phyloP scores from a whole-genome alignment of 1,140 invertebrate species.

The Lucilia sericata region DNA sequence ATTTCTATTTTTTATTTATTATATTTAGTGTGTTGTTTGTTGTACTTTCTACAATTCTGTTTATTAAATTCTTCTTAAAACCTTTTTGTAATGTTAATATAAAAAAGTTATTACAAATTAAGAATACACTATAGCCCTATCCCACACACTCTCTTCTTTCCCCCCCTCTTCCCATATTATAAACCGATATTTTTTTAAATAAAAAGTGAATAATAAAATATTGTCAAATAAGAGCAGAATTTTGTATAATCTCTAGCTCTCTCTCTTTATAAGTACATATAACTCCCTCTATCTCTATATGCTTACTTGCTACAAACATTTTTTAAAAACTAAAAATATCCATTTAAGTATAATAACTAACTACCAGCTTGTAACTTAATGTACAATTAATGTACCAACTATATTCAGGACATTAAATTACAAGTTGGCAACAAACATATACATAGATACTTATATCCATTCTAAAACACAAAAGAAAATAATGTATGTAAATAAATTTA shows the following conservation, averaged over 20 bases:
- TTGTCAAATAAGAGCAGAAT: neutral
- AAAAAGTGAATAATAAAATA: neutral
- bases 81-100: neutral
- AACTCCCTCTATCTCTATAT: neutral
- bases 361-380: neutral
- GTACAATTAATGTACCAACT: neutral
- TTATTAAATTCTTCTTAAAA: neutral
- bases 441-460: conserved; percentile 6
- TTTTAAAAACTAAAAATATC: neutral
- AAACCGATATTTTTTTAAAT: neutral
- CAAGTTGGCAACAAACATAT: conserved; percentile 4
- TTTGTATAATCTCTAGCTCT: neutral
- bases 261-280: neutral
- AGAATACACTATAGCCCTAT: neutral
- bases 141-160: no score
- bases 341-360: neutral
- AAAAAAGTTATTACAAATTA: neutral
- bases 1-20: neutral
- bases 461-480: neutral
- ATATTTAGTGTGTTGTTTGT: neutral
- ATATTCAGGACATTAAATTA: neutral
- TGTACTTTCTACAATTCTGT: neutral
- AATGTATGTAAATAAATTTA: neutral
- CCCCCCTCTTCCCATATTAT: neutral
- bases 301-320: neutral